Conservation (phyloP, 2,797 vertebrate species). For the Coilia nasus region DNA sequence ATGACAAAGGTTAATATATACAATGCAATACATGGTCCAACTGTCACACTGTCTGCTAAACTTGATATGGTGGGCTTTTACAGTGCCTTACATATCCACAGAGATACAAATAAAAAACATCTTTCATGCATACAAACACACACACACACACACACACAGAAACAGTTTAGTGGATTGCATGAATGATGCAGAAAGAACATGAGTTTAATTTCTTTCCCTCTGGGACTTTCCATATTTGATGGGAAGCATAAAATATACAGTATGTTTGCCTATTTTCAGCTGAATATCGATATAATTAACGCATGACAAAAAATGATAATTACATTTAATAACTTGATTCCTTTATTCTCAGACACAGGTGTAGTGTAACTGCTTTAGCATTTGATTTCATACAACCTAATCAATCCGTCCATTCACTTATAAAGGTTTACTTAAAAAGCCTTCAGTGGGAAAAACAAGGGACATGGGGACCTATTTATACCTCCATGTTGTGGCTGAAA, state of each 20-base stretch:
- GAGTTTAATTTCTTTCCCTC: not conserved
- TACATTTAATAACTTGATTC: too few species aligned
- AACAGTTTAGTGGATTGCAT: not conserved
- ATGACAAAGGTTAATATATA: not conserved
- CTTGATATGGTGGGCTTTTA: not conserved
- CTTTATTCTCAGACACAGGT: too few species aligned
- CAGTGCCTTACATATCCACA: not conserved
- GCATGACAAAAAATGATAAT: too few species aligned
- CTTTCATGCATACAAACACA: constrained; percentile 4
- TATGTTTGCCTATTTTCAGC: not conserved
- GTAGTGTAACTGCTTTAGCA: not conserved
- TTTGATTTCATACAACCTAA: not conserved
- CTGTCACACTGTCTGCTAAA: not conserved
- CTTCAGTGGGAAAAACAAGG: not conserved
- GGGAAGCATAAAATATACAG: not conserved
- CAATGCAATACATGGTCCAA: not conserved
- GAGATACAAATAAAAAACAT: not conserved
- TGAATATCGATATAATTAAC: too few species aligned
- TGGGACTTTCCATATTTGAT: not conserved
- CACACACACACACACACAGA: not conserved
- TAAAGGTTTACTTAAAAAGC: not conserved
- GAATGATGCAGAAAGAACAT: not conserved
- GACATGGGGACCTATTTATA: constrained; percentile 29
- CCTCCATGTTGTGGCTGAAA: not conserved
- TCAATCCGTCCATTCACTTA: not conserved